Evolutionary conservation across 1,140 invertebrate genomes (phyloP).

Genomic region (Periplaneta americana): DNA sequence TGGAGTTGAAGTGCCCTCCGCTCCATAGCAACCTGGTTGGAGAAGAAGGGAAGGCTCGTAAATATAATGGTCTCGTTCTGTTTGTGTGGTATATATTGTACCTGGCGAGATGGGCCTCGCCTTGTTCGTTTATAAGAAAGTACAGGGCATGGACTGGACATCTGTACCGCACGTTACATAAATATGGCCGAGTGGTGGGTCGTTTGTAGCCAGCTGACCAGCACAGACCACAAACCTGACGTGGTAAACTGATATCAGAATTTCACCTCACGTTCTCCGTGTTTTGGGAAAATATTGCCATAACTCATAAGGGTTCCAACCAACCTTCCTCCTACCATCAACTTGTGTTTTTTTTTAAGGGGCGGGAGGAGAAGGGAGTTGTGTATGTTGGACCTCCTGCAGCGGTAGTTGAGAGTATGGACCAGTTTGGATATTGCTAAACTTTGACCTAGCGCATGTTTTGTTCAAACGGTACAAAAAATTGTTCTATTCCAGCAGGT

Average conservation of each 20-base stretch:
- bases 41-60: background rate
- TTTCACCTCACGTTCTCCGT: background rate
- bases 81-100: no score
- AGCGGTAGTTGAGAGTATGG: background rate
- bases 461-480: background rate
- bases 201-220: no score
- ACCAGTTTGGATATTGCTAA: background rate
- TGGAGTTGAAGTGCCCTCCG: no score
- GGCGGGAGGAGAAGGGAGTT: background rate
- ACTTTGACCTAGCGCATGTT: background rate
- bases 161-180: no score
- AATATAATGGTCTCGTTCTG: background rate
- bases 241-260: background rate
- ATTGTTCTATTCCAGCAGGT: background rate
- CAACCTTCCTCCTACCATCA: background rate
- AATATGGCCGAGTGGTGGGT: no score
- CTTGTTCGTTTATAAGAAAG: background rate
- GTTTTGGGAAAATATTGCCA: background rate
- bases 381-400: background rate
- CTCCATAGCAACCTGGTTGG: no score
- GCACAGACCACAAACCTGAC: background rate
- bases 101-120: background rate
- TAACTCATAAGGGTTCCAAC: background rate
- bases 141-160: background rate
- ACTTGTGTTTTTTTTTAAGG: background rate